phyloP scores from a whole-genome alignment of 2,888 invertebrate genomes.

The Marronus borbonicus region DNA sequence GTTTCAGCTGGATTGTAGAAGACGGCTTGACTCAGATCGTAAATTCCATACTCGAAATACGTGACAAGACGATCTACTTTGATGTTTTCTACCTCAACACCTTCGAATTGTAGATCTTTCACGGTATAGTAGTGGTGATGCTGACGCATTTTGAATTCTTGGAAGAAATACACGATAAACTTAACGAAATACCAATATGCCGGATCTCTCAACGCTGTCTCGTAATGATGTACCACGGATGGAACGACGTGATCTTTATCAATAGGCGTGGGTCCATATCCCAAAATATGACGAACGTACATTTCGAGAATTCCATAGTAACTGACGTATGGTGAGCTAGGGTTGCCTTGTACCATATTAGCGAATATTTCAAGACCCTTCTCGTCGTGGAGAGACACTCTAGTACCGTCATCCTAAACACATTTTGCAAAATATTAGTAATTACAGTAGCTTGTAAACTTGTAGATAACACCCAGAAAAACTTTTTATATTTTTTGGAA shows the following conservation, averaged over 20 bases:
- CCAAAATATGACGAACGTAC: constrained; percentile 75
- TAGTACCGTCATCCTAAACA: constrained; percentile 59
- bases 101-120: constrained; percentile 76
- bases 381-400: constrained; percentile 75
- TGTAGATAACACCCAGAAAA: no score
- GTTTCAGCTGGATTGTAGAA: constrained; percentile 70
- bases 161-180: constrained; percentile 75
- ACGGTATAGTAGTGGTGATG: constrained; percentile 68
- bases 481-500: no score
- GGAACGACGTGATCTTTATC: constrained; percentile 72
- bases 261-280: constrained; percentile 66
- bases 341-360: constrained; percentile 77
- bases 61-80: constrained; percentile 79
- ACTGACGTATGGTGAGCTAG: constrained; percentile 74
- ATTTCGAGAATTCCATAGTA: constrained; percentile 76
- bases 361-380: constrained; percentile 79
- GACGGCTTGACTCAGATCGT: constrained; percentile 74
- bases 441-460: not conserved
- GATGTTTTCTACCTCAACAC: constrained; percentile 77
- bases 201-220: constrained; percentile 79
- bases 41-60: constrained; percentile 73
- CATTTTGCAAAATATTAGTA: not conserved
- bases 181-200: constrained; percentile 80
- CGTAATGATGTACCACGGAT: constrained; percentile 77
- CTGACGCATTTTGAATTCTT: constrained; percentile 74